Percentiles rank a stretch among this genome's conserved stretches.
Conservation (phyloP, 2,797 vertebrate genomes). For the Rhinella marina region DNA sequence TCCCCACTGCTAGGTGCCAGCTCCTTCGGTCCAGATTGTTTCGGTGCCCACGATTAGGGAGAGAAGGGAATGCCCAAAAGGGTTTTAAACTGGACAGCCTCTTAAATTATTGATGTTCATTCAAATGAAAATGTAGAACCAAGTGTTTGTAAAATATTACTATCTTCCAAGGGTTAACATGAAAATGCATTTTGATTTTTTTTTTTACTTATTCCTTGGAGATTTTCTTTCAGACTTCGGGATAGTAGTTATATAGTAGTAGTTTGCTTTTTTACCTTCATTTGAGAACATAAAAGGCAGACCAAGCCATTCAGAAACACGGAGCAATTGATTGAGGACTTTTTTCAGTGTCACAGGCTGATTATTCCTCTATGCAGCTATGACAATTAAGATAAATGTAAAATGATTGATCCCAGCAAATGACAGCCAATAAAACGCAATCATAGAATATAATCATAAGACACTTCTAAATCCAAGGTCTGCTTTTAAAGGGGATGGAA, state of each 20-base stretch:
- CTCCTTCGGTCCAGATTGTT: no score
- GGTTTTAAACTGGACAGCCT: no score
- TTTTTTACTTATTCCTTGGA: neutral
- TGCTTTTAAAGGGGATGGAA: neutral
- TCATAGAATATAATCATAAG: neutral
- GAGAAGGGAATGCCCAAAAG: no score
- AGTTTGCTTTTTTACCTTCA: neutral
- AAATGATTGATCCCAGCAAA: constrained; percentile 30
- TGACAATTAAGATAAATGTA: neutral
- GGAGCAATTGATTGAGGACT: neutral
- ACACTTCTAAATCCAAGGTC: neutral
- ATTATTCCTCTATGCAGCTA: constrained; percentile 12
- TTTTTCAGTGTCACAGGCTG: neutral
- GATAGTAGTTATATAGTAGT: neutral
- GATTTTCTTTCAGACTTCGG: neutral
- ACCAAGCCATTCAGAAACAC: neutral
- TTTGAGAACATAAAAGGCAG: constrained; percentile 8
- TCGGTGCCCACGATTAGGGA: no score
- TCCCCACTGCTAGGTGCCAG: no score
- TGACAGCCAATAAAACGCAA: constrained; percentile 5
- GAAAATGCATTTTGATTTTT: neutral
- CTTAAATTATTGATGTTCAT: no score
- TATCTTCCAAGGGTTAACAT: neutral
- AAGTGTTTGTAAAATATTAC: neutral
- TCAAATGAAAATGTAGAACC: neutral